phyloP scores from a whole-genome alignment of 2,888 invertebrate species.

The Pyrgus malvae region DNA sequence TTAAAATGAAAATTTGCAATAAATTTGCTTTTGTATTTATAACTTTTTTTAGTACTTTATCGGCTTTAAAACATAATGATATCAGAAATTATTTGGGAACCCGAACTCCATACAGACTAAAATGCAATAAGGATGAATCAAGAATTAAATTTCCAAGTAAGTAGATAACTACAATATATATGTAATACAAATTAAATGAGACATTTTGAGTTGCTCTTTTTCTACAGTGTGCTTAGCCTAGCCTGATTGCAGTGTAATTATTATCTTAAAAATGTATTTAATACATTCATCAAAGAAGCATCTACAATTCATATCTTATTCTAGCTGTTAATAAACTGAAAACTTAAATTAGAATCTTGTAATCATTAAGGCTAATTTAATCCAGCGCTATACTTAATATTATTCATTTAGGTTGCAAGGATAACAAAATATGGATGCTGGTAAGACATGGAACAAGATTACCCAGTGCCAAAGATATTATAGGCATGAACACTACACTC shows the following conservation, averaged over 20 bases:
- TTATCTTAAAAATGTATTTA: no score
- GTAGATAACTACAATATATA: slow-evolving; percentile 28
- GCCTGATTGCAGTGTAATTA: no score
- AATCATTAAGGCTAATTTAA: no score
- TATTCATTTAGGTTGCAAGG: slow-evolving; percentile 80
- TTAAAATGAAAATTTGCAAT: slow-evolving; percentile 25
- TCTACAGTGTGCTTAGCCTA: no score
- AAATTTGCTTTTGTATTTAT: slow-evolving; percentile 5
- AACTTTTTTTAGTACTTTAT: slow-evolving; percentile 13
- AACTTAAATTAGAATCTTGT: no score
- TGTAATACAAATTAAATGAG: no score
- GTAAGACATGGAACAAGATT: slow-evolving; percentile 90
- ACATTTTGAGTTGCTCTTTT: no score
- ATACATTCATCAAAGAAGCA: no score
- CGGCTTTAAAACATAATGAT: slow-evolving; percentile 39
- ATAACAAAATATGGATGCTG: slow-evolving; percentile 87
- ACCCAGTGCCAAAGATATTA: slow-evolving; percentile 83
- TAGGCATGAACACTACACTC: slow-evolving; percentile 75
- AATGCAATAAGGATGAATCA: slow-evolving; percentile 84
- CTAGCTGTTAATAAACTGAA: no score
- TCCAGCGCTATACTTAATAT: not conserved
- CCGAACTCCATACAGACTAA: slow-evolving; percentile 88
- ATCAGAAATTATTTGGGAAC: slow-evolving; percentile 80
- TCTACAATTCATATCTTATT: no score
- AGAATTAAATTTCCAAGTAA: slow-evolving; percentile 83